A percentile compares a stretch with the other conserved stretches of the same genome.
Conservation (phyloP, 2,113 vertebrate species). For the Arvicanthis niloticus region DNA sequence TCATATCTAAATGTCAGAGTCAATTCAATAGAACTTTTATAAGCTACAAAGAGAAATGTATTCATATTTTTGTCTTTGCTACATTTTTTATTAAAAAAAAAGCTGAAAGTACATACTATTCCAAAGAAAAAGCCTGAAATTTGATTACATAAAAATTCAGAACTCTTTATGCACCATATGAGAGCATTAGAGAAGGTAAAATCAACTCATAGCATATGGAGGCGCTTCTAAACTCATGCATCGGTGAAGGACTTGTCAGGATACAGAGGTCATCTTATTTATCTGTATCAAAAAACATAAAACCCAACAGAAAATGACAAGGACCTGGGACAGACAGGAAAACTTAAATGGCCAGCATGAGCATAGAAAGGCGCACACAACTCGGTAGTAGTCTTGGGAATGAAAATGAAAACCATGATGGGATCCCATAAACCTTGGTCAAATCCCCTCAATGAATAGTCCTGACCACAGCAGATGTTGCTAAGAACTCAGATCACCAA, state of each 20-base stretch:
- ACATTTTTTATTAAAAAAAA: not conserved
- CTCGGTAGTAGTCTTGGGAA: not conserved
- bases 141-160: not conserved
- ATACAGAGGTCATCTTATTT: not conserved
- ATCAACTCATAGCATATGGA: not conserved
- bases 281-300: not conserved
- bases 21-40: not conserved
- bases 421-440: not conserved
- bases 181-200: not conserved
- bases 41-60: not conserved
- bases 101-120: not conserved
- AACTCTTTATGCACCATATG: not conserved
- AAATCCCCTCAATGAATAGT: not conserved
- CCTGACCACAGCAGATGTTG: not conserved
- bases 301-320: not conserved
- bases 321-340: not conserved
- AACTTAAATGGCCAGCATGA: not conserved
- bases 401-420: not conserved
- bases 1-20: not conserved
- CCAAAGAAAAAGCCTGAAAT: conserved; percentile 3
- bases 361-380: not conserved
- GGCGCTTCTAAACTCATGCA: not conserved
- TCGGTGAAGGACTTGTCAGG: not conserved
- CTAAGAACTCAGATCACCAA: not conserved
- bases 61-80: not conserved